Conservation (phyloP, 2,888 invertebrate genomes). For the Caenorhabditis japonica region DNA sequence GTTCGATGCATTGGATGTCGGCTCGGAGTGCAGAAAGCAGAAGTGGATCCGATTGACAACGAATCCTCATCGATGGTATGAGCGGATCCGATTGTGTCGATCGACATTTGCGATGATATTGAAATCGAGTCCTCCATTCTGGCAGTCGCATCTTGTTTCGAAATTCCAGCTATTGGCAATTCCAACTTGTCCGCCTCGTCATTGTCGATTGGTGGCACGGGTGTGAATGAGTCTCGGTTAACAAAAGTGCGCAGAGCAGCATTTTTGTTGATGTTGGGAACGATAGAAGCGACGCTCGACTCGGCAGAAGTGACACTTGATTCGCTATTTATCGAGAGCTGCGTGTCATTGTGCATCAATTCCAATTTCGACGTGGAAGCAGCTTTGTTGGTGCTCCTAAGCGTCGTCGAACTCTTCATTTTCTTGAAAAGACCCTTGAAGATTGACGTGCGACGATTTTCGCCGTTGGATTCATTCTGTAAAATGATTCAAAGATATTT, state of each 20-base stretch:
- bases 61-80: conserved; percentile 37
- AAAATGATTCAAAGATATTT: no score
- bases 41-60: conserved; percentile 17
- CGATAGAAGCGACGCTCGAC: conserved; percentile 8
- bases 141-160: conserved; percentile 9
- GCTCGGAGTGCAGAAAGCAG: conserved; percentile 37
- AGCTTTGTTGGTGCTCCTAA: conserved; percentile 12
- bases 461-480: conserved; percentile 7
- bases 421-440: conserved; percentile 36
- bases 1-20: conserved; percentile 23
- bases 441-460: conserved; percentile 23
- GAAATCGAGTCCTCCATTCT: conserved; percentile 31
- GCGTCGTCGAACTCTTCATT: conserved; percentile 20
- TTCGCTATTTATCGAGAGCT: conserved; percentile 44
- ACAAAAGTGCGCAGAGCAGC: conserved; percentile 35
- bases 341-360: conserved; percentile 18
- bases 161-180: conserved; percentile 7
- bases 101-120: conserved; percentile 33
- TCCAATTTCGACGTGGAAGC: conserved; percentile 34
- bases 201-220: conserved; percentile 15
- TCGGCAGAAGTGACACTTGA: conserved; percentile 41
- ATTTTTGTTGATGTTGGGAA: conserved; percentile 43
- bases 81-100: conserved; percentile 31
- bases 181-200: not conserved
- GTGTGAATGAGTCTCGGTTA: conserved; percentile 40